phyloP scores from a whole-genome alignment of 2,888 invertebrate genomes.

The Yponomeuta malinellus region DNA sequence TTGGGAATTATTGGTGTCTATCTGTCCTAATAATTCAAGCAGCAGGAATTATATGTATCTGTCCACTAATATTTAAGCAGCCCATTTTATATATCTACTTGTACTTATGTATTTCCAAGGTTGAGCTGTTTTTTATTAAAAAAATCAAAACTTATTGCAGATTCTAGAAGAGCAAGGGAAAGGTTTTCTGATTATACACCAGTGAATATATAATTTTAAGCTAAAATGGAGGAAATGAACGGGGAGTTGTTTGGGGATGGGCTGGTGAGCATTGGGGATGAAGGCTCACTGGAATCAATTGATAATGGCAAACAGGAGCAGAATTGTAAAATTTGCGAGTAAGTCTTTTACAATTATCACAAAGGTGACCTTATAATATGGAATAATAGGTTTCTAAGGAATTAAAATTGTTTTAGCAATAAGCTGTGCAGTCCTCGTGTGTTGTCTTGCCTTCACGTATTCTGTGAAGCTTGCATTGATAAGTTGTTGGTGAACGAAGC shows the following conservation, averaged over 20 bases:
- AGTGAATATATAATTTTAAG: conserved; percentile 56
- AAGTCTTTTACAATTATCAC: conserved; percentile 36
- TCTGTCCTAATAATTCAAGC: too few species aligned
- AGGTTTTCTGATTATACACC: conserved; percentile 50
- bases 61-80: too few species aligned
- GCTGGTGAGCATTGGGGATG: conserved; percentile 66
- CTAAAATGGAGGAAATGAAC: conserved; percentile 78
- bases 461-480: conserved; percentile 94
- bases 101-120: too few species aligned
- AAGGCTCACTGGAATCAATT: conserved; percentile 66
- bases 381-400: neutral
- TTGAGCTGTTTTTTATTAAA: neutral
- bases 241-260: conserved; percentile 71
- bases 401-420: conserved; percentile 57
- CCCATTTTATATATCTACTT: too few species aligned
- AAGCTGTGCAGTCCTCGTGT: conserved; percentile 89
- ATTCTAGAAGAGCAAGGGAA: conserved; percentile 49
- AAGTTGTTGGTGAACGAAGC: conserved; percentile 84
- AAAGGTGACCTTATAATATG: neutral
- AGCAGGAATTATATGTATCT: too few species aligned
- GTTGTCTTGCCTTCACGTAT: conserved; percentile 95
- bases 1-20: too few species aligned
- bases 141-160: conserved; percentile 39
- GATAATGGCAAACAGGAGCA: conserved; percentile 74
- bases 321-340: conserved; percentile 81